Evolutionary conservation across 2,888 invertebrate species (phyloP).

Genomic region (Venusia cambrica): DNA sequence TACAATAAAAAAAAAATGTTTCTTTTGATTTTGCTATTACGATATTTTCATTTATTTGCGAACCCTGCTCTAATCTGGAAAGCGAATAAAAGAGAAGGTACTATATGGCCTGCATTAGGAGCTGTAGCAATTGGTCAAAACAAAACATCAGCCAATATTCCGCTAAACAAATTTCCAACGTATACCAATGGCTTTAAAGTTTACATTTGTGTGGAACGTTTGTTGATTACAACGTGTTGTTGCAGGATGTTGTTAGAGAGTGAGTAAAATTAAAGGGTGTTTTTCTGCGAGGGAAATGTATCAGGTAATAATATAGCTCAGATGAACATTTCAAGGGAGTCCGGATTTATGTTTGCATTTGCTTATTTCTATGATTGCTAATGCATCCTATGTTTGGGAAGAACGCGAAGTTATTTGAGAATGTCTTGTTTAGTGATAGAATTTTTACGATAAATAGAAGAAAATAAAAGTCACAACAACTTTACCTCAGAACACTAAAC

Average conservation of each 20-base stretch:
- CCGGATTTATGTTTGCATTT: constrained; percentile 47
- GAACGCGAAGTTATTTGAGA: constrained; percentile 34
- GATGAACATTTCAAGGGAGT: constrained; percentile 55
- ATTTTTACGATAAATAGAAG: too few relatives aligned
- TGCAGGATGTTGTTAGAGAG: constrained; percentile 29
- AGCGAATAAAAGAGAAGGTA: constrained; percentile 44
- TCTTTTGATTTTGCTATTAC: too few relatives aligned
- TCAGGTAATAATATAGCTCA: constrained; percentile 62
- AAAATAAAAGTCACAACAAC: too few relatives aligned
- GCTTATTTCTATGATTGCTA: constrained; percentile 40
- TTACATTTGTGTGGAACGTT: background rate
- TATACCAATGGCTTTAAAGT: constrained; percentile 4
- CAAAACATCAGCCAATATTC: constrained; percentile 8
- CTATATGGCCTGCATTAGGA: constrained; percentile 47
- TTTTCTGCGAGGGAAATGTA: constrained; percentile 60
- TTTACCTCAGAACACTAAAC: too few relatives aligned
- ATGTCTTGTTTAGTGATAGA: too few relatives aligned
- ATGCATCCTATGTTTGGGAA: constrained; percentile 39
- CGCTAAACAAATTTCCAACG: background rate
- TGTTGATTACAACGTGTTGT: constrained; percentile 16
- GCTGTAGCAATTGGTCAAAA: constrained; percentile 42
- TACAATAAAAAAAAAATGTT: too few relatives aligned
- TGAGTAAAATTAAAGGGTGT: constrained; percentile 63
- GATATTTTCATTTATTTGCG: too few relatives aligned
- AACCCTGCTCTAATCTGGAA: constrained; percentile 42